Conservation (phyloP, 2,888 invertebrate species). For the Campaea margaritaria region DNA sequence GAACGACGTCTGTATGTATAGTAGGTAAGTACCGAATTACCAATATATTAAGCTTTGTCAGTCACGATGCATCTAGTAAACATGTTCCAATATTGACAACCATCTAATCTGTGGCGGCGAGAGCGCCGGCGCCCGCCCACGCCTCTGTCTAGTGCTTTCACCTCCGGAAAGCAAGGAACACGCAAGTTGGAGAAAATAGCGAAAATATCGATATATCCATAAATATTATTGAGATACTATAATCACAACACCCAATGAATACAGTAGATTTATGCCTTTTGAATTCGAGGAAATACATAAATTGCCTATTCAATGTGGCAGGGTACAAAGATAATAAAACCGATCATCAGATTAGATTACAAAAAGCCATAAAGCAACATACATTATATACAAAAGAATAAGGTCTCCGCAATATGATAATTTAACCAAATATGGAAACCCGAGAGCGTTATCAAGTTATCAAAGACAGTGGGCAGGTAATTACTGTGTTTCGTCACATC, state of each 20-base stretch:
- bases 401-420: constrained; percentile 18
- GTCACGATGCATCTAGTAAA: constrained; percentile 16
- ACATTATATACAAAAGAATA: constrained; percentile 27
- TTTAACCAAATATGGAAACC: constrained; percentile 35
- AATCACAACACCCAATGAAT: too few relatives aligned
- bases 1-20: too few relatives aligned
- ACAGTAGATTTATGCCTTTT: too few relatives aligned
- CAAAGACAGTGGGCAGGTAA: constrained; percentile 43
- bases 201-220: constrained; percentile 10
- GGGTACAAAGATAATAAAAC: constrained; percentile 4
- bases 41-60: constrained; percentile 30
- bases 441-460: constrained; percentile 40
- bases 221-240: too few relatives aligned
- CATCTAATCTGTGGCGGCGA: constrained; percentile 29
- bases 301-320: not conserved
- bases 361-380: constrained; percentile 19
- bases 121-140: constrained; percentile 56
- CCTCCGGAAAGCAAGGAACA: constrained; percentile 52
- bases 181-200: constrained; percentile 39
- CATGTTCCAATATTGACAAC: constrained; percentile 10
- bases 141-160: constrained; percentile 66
- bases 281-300: not conserved
- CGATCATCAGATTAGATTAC: constrained; percentile 26
- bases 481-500: constrained; percentile 41
- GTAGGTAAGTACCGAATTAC: not conserved